These are phyloP conservation scores for Cyclophora albipunctata DNA, from an alignment of 2,888 invertebrate species.

Conservation along the genomic window DNA sequence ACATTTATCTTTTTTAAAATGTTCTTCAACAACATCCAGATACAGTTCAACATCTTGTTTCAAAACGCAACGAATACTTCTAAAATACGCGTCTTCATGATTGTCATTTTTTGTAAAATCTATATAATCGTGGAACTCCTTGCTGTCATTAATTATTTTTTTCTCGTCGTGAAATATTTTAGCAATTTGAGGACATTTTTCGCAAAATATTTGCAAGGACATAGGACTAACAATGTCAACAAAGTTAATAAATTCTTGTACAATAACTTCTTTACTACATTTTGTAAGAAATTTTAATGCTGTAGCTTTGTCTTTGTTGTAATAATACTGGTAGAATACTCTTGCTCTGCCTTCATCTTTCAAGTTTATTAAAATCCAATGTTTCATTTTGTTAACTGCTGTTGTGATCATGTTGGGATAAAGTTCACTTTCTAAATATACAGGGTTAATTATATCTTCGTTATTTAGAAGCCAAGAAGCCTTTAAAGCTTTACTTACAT, in stretches of 20 bases:
- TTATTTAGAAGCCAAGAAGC: conserved; percentile 40
- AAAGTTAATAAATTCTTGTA: conserved; percentile 11
- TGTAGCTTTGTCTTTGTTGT: conserved; percentile 9
- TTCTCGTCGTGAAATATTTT: conserved; percentile 15
- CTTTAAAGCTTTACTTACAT: conserved; percentile 48
- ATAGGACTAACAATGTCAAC: conserved; percentile 16
- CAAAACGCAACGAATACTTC: conserved; percentile 11
- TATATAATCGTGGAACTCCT: conserved; percentile 5
- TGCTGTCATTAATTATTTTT: no score
- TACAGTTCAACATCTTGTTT: conserved; percentile 17
- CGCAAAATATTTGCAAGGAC: conserved; percentile 20
- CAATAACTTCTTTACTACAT: conserved; percentile 9
- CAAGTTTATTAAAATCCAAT: conserved; percentile 17
- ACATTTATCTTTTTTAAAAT: conserved; percentile 9
- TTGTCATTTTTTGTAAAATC: conserved; percentile 8
- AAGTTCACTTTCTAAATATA: conserved; percentile 38
- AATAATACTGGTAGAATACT: conserved; percentile 22
- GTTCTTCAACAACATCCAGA: conserved; percentile 24
- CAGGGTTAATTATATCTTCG: conserved; percentile 38
- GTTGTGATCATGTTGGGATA: conserved; percentile 46
- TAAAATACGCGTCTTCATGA: conserved; percentile 7
- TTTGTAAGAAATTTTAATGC: conserved; percentile 20
- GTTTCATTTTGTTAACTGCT: conserved; percentile 25
- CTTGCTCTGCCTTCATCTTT: conserved; percentile 14
- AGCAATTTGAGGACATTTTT: conserved; percentile 14